Base-by-base conservation (phyloP, 2,113 vertebrate species). In the Alligator sinensis region DNA sequence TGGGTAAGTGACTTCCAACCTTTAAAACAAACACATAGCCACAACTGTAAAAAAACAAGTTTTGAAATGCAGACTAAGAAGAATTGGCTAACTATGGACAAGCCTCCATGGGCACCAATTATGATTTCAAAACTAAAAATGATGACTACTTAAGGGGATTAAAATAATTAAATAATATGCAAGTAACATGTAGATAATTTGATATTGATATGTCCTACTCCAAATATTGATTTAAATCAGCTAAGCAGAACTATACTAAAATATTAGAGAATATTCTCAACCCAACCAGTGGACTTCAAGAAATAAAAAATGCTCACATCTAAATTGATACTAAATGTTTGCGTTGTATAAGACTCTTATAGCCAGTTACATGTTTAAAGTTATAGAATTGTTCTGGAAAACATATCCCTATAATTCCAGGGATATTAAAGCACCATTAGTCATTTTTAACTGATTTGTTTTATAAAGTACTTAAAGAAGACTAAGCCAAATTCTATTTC, bases 21-120 rank as follows among this genome's bases (percentile, higher is more conserved):
- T 90, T 94, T 64, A 78, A 92, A 94, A 91, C 72, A 94, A 30
- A 95, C 88, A 88, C 74, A 93, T n/a, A 74, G 77, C 64, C 54
- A 75, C 64, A 88, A 80, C 14, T 78, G 60, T 57, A 88, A 87
- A 85, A 93, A 30, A 27, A 72, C 66, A 47, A 8, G 72, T 38
- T 76, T 72, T 60, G 76, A 58, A 80, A 55, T 62, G 68, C 18
- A 22, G 55, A 82, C 47, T 38, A 58, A 82, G 61, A 21, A 34
- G 28, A 77, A 24, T 4, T 55, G 34, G 25, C 21, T 68, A 81
- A 64, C 47, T 58, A n/a, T 28, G 14, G 19, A n/a, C 27, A 80
- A 34, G 54, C 10, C 13, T 60, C 28, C n/a, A 7, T 17, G 59
- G 63, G n/a, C 8, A 77, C 57, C 38, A 79, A 5, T 57, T 6